Conservation (phyloP, 2,888 invertebrate species). For the Xylota sylvarum region DNA sequence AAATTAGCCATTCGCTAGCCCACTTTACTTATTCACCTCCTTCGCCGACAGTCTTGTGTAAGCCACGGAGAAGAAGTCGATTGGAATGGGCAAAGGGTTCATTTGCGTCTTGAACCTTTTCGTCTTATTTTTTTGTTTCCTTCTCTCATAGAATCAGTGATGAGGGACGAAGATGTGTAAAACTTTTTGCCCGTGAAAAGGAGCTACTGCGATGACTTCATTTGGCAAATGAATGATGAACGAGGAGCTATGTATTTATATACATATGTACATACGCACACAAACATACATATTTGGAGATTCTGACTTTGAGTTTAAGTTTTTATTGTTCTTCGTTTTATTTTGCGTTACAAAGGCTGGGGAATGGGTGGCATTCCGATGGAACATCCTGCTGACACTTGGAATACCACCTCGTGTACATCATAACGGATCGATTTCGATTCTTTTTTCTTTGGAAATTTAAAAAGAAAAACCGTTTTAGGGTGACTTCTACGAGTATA, state of each 20-base stretch:
- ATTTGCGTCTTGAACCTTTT: constrained; percentile 65
- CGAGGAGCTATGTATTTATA: constrained; percentile 46
- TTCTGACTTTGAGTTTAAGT: constrained; percentile 45
- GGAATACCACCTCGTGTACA: constrained; percentile 39
- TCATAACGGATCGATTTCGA: constrained; percentile 59
- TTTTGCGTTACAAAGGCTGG: background rate
- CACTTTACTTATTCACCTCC: constrained; percentile 67
- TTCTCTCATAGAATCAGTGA: constrained; percentile 2
- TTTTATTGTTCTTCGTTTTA: constrained; percentile 47
- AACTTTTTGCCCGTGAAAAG: constrained; percentile 55
- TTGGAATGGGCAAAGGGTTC: constrained; percentile 55
- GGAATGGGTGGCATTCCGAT: constrained; percentile 56
- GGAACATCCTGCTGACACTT: constrained; percentile 60
- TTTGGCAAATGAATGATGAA: constrained; percentile 73
- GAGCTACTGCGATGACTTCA: constrained; percentile 67
- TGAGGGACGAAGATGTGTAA: constrained; percentile 29
- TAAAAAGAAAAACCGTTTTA: constrained; percentile 39
- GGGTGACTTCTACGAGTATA: constrained; percentile 65
- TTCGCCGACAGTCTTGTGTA: constrained; percentile 39
- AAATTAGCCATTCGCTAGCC: constrained; percentile 78
- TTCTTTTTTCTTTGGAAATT: constrained; percentile 30
- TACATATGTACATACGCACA: background rate
- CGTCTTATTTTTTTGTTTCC: constrained; percentile 15
- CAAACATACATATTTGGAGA: constrained; percentile 36
- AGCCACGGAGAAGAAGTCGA: constrained; percentile 14